Evolutionary conservation across 2,797 vertebrate genomes (phyloP), one percentile per base, ranked within the genome.

Genomic region (Coregonus suidteri): DNA sequence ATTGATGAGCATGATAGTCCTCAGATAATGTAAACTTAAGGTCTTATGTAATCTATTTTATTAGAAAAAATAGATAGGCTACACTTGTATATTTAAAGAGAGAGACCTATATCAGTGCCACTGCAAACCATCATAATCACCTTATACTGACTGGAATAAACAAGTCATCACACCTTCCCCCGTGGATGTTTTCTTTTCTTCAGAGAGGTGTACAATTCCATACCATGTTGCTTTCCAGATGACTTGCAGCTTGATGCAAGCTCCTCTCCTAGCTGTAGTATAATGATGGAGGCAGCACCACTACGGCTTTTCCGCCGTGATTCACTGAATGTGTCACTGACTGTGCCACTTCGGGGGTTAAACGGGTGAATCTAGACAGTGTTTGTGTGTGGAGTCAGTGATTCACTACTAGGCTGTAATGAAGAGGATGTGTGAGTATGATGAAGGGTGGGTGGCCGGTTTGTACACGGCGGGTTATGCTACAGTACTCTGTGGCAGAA

Each of bases 261-360:
- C n/a, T 64, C 18, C 74, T 37, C 59, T 82, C 67, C 82, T 66
- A 64, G 77, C 52, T 20, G 62, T 65, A 25, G 51, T 65, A 34
- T 85, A 81, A 75, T 68, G 76, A 81, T 87, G 84, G 73, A 81
- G 82, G 66, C 65, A 47, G 74, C 82, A 86, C 86, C 89, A 90
- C 79, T 81, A 13, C 41, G 91, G 92, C 86, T 92, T 94, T 87
- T 91, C 92, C 88, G 82, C 9, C 82, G 89, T 93, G 93, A 93
- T 88, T 94, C 93, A 91, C 87, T 53, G 86, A 82, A 80, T 90
- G 90, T 93, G 90, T 93, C 91, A 94, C 82, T 75, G 81, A 94
- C 82, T 75, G 41, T 47, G 89, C 70, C 85, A 84, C 86, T 90
- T 80, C 79, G 79, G 86, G 85, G 85, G 81, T 88, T 88, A 88